Conservation (phyloP, 35 echinoderm and acorn worm species). For the Lytechinus variegatus region DNA sequence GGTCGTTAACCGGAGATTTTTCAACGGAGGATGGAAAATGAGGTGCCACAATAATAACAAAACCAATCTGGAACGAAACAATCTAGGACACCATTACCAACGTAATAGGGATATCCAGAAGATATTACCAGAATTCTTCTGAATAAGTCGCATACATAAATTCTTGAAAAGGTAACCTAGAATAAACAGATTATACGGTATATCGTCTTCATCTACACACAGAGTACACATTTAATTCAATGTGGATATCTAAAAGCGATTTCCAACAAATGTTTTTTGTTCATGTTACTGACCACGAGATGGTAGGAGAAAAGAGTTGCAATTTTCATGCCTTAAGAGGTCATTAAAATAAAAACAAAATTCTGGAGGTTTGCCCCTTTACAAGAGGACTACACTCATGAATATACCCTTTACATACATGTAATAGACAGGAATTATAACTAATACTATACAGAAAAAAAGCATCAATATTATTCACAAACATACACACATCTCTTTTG, state of each 20-base stretch:
- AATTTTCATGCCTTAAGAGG: background rate
- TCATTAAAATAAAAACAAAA: too few species aligned
- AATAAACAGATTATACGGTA: background rate
- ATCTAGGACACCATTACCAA: background rate
- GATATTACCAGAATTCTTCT: background rate
- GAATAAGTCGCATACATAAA: background rate
- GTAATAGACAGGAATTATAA: background rate
- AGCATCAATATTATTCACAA: constrained; percentile 20
- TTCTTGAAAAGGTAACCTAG: background rate
- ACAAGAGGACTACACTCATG: background rate
- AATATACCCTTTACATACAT: background rate
- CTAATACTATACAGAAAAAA: background rate
- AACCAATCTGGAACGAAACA: background rate
- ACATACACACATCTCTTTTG: background rate
- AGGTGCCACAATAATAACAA: background rate
- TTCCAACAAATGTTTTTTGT: background rate
- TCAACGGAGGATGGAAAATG: background rate
- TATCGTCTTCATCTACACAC: background rate
- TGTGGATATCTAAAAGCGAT: background rate
- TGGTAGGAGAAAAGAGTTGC: background rate
- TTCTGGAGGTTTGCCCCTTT: background rate
- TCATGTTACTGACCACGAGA: background rate
- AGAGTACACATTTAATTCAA: background rate
- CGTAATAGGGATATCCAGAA: background rate
- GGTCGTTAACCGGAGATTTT: background rate